phyloP scores from a whole-genome alignment of 2,797 vertebrate genomes.

The Pseudomugil gertrudae region DNA sequence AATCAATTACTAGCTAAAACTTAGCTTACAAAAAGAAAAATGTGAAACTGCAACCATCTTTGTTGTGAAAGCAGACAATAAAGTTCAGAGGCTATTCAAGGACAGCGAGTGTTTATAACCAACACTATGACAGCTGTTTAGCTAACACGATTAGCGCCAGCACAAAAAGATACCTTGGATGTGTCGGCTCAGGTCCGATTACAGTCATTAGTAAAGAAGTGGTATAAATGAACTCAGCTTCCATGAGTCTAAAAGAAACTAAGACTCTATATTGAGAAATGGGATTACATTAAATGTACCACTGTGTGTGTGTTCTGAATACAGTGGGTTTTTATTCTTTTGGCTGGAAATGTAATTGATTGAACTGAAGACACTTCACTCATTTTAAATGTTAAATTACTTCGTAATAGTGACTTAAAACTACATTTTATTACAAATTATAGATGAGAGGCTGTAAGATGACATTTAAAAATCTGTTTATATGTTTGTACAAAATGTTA shows the following conservation, averaged over 20 bases:
- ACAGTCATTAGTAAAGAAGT: slow-evolving; percentile 62
- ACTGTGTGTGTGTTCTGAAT: background rate
- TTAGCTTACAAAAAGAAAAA: background rate
- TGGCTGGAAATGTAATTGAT: background rate
- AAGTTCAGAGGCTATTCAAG: slow-evolving; percentile 39
- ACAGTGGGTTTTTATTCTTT: too few species aligned
- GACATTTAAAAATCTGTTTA: too few species aligned
- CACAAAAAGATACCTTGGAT: slow-evolving; percentile 42
- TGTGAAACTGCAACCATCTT: slow-evolving; percentile 6
- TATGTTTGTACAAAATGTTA: background rate
- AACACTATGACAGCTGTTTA: slow-evolving; percentile 40
- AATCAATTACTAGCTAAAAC: background rate
- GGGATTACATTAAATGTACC: background rate
- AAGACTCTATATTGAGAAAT: slow-evolving; percentile 52
- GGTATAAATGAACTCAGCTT: slow-evolving; percentile 43
- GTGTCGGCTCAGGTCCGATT: slow-evolving; percentile 38
- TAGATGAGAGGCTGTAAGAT: background rate
- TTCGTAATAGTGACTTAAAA: background rate
- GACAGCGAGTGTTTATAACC: slow-evolving; percentile 35
- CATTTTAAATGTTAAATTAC: background rate
- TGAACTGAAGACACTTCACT: background rate
- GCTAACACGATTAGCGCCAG: slow-evolving; percentile 4
- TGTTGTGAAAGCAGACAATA: slow-evolving; percentile 37
- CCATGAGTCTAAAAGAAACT: slow-evolving; percentile 38
- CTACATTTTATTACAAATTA: background rate